A percentile compares a stretch with the other conserved stretches of the same genome.
Evolutionary conservation across 2,888 invertebrate species (phyloP).

Genomic region (Stenodema calcarata): DNA sequence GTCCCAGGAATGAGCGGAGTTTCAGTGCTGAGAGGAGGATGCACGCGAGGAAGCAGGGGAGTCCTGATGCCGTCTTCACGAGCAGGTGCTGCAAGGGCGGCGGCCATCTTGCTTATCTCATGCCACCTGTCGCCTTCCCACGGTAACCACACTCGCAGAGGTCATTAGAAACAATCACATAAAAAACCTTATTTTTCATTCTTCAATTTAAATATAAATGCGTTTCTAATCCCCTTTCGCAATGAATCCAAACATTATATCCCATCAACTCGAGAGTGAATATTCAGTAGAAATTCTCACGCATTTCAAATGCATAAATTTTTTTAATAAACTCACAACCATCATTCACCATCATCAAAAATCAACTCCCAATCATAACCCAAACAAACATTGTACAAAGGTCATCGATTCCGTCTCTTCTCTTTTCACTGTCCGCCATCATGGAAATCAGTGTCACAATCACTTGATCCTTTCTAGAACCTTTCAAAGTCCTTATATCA

Average conservation of each 20-base stretch:
- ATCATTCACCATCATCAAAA: too few relatives aligned
- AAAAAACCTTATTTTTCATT: constrained; percentile 9
- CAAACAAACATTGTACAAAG: too few relatives aligned
- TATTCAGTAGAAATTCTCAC: neutral
- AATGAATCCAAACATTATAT: neutral
- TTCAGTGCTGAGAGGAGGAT: constrained; percentile 54
- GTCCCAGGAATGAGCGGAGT: constrained; percentile 53
- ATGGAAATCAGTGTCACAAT: too few relatives aligned
- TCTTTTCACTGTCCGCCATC: too few relatives aligned
- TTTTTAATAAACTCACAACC: neutral
- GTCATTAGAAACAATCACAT: constrained; percentile 43
- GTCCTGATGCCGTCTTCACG: constrained; percentile 79
- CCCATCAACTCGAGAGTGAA: neutral
- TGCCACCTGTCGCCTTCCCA: constrained; percentile 70
- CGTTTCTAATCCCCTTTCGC: neutral
- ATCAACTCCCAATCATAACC: too few relatives aligned
- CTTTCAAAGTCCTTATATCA: too few relatives aligned
- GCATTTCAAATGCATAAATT: neutral
- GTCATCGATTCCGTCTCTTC: too few relatives aligned
- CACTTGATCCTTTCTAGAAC: too few relatives aligned
- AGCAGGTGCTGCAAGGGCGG: constrained; percentile 92
- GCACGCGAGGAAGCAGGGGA: constrained; percentile 67
- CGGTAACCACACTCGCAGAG: constrained; percentile 58
- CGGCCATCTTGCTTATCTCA: constrained; percentile 94
- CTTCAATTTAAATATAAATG: neutral